These are phyloP conservation scores for Glareola pratincola DNA, from an alignment of 2,113 vertebrate genomes.

Conservation along the genomic window DNA sequence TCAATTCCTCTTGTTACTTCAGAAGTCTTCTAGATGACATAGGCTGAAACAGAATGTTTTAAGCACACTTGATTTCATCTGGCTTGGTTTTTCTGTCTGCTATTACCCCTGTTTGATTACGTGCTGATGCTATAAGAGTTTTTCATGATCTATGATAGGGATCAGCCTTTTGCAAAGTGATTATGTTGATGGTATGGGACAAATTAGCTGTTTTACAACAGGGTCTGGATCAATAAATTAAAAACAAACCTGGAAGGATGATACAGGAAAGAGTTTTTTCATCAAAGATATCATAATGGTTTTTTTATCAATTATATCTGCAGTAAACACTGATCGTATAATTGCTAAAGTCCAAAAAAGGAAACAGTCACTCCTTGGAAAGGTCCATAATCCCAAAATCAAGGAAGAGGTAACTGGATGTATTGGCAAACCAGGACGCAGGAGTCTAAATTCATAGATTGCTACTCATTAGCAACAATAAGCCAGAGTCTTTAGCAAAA, in stretches of 20 bases:
- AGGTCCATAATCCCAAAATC: neutral
- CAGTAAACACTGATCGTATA: neutral
- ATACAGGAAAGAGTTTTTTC: neutral
- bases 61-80: neutral
- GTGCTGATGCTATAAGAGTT: neutral
- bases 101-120: neutral
- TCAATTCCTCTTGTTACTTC: neutral
- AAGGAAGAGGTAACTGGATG: neutral
- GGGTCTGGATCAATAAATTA: neutral
- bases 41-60: neutral
- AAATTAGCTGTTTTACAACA: neutral
- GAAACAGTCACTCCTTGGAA: neutral
- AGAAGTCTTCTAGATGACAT: neutral
- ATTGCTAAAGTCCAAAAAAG: neutral
- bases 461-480: neutral
- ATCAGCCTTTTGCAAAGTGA: neutral
- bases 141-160: neutral
- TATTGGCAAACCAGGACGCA: neutral
- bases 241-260: neutral
- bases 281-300: neutral
- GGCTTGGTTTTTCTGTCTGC: neutral
- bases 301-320: neutral
- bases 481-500: neutral
- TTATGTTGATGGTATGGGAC: neutral
- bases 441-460: neutral